Percentiles rank a stretch among this genome's conserved stretches.
Conservation (phyloP, 2,797 vertebrate genomes). For the Schizothorax lantsangensis region DNA sequence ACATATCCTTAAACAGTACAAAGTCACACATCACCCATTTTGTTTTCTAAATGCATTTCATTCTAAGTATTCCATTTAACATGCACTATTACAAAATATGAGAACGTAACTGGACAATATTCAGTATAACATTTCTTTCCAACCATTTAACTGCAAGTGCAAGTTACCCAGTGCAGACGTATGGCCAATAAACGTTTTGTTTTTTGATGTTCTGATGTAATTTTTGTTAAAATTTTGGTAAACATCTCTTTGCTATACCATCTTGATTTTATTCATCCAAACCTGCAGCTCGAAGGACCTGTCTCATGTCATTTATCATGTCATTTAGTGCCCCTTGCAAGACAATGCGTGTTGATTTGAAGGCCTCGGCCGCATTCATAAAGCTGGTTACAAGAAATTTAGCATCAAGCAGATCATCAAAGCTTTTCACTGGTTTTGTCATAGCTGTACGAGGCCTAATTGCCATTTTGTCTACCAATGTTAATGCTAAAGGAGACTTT, state of each 20-base stretch:
- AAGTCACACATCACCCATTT: neutral
- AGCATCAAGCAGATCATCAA: neutral
- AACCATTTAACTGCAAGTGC: neutral
- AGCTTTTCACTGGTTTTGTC: neutral
- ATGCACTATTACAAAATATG: neutral
- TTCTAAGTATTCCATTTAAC: neutral
- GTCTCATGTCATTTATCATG: conserved; percentile 28
- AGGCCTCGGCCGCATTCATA: neutral
- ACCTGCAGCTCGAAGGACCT: conserved; percentile 21
- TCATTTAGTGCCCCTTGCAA: conserved; percentile 22
- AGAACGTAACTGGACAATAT: neutral
- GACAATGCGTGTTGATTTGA: neutral
- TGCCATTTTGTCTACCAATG: neutral
- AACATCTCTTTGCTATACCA: neutral
- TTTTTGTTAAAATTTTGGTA: too few relatives aligned
- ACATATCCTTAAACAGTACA: neutral
- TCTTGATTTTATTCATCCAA: conserved; percentile 12
- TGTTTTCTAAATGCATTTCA: neutral
- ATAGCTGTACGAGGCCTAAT: neutral
- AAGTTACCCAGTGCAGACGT: neutral
- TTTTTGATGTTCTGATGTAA: neutral
- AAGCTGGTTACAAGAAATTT: neutral
- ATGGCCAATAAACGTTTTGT: neutral
- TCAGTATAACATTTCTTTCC: neutral
- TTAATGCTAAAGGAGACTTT: neutral